Base-by-base conservation (phyloP, 2,888 invertebrate species). In the Trypoxylon attenuatum region DNA sequence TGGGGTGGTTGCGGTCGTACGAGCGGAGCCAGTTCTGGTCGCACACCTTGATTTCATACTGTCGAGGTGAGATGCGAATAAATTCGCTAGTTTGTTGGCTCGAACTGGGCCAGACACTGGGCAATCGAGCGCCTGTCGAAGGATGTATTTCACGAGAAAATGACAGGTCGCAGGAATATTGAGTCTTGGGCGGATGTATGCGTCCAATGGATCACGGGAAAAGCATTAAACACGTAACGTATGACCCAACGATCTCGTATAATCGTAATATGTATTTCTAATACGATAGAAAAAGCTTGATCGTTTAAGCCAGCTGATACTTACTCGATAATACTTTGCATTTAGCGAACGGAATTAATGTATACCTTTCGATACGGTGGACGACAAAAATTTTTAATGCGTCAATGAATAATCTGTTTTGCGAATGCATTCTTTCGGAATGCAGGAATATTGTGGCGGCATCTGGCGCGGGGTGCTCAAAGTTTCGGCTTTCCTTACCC, bases 401-500 rank as follows among this genome's bases (percentile, higher is more conserved):
- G n/a, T n/a, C n/a, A n/a, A n/a, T n/a, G n/a, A n/a, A n/a, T n/a
- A n/a, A n/a, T n/a, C n/a, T 33, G 13, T 33, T n/a, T 33, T 33
- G 33, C 6, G n/a, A 29, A 27, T 19, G 19, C 50, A 21, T 3
- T 10, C 8, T 33, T 10, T 2, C 39, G 49, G 56, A 41, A 56
- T 18, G 10, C 23, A 27, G 55, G 8, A 54, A 52, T 69, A 63
- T 67, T 59, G 83, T 85, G 81, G 86, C 85, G 86, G 78, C 87
- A 86, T 84, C 87, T 77, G 60, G 33, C 85, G 81, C 41, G 71
- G 86, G 87, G 87, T 83, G 56, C 73, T 54, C 45, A 70, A 81
- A 85, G 76, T 68, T 53, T 42, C 19, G 46, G 25, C 33, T 57
- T n/a, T n/a, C 53, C 39, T 6, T 22, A 52, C 59, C 56, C 70